phyloP scores from a whole-genome alignment of 2,888 invertebrate species.

The Oxystoma pomonae region DNA sequence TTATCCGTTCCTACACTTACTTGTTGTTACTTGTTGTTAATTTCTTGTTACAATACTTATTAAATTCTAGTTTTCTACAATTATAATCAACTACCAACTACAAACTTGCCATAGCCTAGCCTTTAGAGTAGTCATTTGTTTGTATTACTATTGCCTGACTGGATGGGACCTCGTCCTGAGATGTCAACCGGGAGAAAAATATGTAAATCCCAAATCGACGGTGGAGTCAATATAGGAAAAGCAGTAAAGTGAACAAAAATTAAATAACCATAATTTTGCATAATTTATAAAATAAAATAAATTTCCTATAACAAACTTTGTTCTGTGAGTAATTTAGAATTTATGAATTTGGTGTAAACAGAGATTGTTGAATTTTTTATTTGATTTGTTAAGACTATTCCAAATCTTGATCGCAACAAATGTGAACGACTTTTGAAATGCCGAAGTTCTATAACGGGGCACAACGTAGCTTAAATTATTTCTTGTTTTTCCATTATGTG shows the following conservation, averaged over 20 bases:
- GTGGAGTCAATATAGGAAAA: not conserved
- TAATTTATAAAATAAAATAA: too few species aligned
- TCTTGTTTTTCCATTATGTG: not conserved
- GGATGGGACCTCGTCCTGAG: too few species aligned
- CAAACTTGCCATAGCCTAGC: too few species aligned
- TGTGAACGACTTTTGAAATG: too few species aligned
- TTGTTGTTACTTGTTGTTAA: too few species aligned
- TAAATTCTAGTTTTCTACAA: too few species aligned
- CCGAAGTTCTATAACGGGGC: not conserved
- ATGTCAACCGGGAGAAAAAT: not conserved
- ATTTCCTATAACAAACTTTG: too few species aligned
- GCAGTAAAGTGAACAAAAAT: not conserved
- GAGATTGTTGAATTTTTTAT: not conserved
- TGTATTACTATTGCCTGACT: too few species aligned
- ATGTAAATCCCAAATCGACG: not conserved
- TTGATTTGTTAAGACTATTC: not conserved
- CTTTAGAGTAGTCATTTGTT: too few species aligned
- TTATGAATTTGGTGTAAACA: not conserved
- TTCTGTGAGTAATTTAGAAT: not conserved
- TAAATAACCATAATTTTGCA: not conserved
- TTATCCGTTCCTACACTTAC: too few species aligned
- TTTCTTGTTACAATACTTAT: too few species aligned
- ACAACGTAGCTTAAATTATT: constrained; percentile 1
- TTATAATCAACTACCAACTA: too few species aligned
- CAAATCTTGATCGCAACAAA: not conserved